Base-by-base conservation (phyloP, 2,113 vertebrate genomes). In the Eublepharis macularius region DNA sequence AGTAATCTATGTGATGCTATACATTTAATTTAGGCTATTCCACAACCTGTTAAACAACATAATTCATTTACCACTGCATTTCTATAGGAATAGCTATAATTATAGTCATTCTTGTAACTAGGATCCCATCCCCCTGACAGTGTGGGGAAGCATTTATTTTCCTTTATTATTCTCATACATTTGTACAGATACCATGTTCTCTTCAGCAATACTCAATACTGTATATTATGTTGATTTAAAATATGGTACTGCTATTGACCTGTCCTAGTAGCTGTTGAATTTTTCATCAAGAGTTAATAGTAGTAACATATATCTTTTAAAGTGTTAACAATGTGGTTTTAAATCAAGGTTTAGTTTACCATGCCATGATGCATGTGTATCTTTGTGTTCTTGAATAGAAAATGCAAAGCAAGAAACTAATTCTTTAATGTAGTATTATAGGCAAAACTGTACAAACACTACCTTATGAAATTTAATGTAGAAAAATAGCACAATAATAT, bases 11-110 rank as follows among this genome's bases (percentile, higher is more conserved):
- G 66, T 76, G 49, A 24, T 82, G 34, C 54, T 93, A 86, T 80
- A 87, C 80, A 89, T 94, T 91, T 91, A 92, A 92, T 94, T 92
- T 91, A 66, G 73, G 83, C 82, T 79, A 86, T 91, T 93, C 88
- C 89, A 73, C n/a, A 79, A 90, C 73, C 60, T 91, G 45, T 82
- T 90, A 90, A 93, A 84, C 74, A 89, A 87, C 73, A 88, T 90
- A 92, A 93, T 91, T 93, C 90, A 91, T 90, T 76, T 73, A 80
- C 81, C 72, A 78, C 81, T 86, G 81, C 66, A 94, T 81, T 57
- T 94, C 88, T 84, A 70, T 88, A 90, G 85, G 84, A 93, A 90
- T 86, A 80, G 76, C 65, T 90, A n/a, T 70, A 94, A 90, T 94
- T 89, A 87, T 77, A 94, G 87, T 91, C 80, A 13, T 88, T 63